Conservation (phyloP, 1,140 invertebrate species). For the Drosophila baimaii region DNA sequence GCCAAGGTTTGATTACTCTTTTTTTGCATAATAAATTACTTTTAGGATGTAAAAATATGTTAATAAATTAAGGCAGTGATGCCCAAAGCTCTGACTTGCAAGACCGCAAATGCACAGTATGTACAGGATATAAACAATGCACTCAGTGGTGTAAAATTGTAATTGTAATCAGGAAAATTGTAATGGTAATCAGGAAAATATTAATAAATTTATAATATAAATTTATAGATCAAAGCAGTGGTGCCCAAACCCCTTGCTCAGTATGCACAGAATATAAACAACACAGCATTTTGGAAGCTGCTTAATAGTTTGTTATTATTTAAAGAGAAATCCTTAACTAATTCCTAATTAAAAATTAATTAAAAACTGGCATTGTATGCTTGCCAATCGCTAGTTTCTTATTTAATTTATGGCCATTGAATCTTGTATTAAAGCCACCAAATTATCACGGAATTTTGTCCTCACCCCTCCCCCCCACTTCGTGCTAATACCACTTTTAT, state of each 20-base stretch:
- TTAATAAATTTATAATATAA: too few relatives aligned
- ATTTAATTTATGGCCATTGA: neutral
- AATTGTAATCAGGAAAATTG: too few relatives aligned
- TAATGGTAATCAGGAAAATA: too few relatives aligned
- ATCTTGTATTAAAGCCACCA: slow-evolving; percentile 2
- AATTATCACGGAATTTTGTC: slow-evolving; percentile 5
- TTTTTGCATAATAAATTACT: neutral
- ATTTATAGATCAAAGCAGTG: too few relatives aligned
- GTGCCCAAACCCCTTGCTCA: too few relatives aligned
- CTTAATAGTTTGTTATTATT: too few relatives aligned
- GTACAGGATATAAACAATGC: too few relatives aligned
- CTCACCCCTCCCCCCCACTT: neutral
- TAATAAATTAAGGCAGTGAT: slow-evolving; percentile 3
- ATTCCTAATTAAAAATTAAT: neutral
- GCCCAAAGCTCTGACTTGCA: too few relatives aligned
- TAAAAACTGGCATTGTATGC: neutral
- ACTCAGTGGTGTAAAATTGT: too few relatives aligned
- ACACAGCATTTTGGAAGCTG: too few relatives aligned
- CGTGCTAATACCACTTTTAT: slow-evolving; percentile 20
- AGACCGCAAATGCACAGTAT: too few relatives aligned
- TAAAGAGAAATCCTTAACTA: neutral
- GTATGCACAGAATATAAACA: too few relatives aligned
- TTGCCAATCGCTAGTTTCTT: neutral
- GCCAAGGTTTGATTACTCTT: neutral
- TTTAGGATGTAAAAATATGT: neutral